These are phyloP conservation scores for Campoplex capitator DNA, from an alignment of 2,888 invertebrate genomes.

Conservation along the genomic window DNA sequence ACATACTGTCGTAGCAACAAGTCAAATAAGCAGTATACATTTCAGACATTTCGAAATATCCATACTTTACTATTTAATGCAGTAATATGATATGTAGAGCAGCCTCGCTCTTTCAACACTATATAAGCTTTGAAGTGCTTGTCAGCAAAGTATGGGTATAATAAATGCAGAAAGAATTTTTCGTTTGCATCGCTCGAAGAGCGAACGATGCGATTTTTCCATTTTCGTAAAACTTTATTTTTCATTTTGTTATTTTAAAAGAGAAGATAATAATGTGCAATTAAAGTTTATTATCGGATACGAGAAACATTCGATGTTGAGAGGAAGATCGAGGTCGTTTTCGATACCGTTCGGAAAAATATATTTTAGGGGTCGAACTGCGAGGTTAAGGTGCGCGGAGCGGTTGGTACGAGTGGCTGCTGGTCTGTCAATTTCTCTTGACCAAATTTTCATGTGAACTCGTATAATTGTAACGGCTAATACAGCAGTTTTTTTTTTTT, in stretches of 20 bases:
- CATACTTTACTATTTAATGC: constrained; percentile 13
- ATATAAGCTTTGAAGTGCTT: background rate
- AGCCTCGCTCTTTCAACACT: background rate
- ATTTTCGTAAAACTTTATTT: too few relatives aligned
- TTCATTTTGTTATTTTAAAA: too few relatives aligned
- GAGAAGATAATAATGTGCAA: too few relatives aligned
- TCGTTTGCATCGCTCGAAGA: background rate
- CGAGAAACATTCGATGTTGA: too few relatives aligned
- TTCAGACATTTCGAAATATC: constrained; percentile 12
- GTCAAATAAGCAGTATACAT: constrained; percentile 1
- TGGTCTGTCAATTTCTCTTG: background rate
- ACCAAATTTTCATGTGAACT: background rate
- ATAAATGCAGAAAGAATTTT: background rate
- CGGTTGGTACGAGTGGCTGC: background rate
- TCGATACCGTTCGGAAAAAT: too few relatives aligned
- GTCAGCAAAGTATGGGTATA: background rate
- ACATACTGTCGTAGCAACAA: constrained; percentile 1
- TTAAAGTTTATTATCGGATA: too few relatives aligned
- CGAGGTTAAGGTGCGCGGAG: background rate
- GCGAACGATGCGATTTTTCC: too few relatives aligned
- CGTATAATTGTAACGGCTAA: background rate
- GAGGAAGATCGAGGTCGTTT: too few relatives aligned
- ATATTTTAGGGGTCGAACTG: too few relatives aligned
- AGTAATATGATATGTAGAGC: constrained; percentile 9
- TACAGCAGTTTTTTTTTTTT: background rate